Base-by-base conservation (phyloP, 2,888 invertebrate genomes). In the Polymixis flavicincta region DNA sequence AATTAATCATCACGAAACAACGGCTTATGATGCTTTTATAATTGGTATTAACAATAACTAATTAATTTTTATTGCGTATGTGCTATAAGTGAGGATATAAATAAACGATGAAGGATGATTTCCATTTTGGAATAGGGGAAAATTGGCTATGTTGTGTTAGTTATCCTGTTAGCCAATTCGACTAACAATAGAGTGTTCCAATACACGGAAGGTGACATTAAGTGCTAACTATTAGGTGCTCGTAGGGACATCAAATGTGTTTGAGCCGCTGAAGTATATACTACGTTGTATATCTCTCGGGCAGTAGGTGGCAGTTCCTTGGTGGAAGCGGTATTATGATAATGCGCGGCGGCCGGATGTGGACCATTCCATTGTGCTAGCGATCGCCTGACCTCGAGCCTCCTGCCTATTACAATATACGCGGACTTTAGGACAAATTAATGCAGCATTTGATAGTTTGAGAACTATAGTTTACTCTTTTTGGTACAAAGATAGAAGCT, bases 291-390 rank as follows among this genome's bases (percentile, higher is more conserved):
- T 60, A 73, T 80, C 81, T 84, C 83, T 87, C 82, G 85, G 86
- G 78, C 84, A 88, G 85, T 88, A 85, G 88, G 89, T 90, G 89
- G 88, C 88, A 90, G 94, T 92, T 94, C 93, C 94, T 95, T 90
- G 90, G 92, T 95, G 93, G 94, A 94, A 94, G 94, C 92, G 90
- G 92, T 94, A 94, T 94, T 96, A 95, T 95, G 95, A 93, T 95
- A 95, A 96, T 95, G 91, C 90, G 90, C 89, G 83, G 86, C 88
- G 90, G 90, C 96, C 96, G 96, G 96, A 96, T 96, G 95, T 92
- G 90, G 94, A 93, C 95, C 93, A 96, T 96, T 96, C 95, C 94
- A 96, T 96, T 96, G 96, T 94, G 93, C 83, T 80, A 82, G 91
- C 92, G 92, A 93, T 92, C 91, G 92, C 89, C 83, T 95, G 96